phyloP scores from a whole-genome alignment of 2,797 vertebrate species.

The Chromis chromis region DNA sequence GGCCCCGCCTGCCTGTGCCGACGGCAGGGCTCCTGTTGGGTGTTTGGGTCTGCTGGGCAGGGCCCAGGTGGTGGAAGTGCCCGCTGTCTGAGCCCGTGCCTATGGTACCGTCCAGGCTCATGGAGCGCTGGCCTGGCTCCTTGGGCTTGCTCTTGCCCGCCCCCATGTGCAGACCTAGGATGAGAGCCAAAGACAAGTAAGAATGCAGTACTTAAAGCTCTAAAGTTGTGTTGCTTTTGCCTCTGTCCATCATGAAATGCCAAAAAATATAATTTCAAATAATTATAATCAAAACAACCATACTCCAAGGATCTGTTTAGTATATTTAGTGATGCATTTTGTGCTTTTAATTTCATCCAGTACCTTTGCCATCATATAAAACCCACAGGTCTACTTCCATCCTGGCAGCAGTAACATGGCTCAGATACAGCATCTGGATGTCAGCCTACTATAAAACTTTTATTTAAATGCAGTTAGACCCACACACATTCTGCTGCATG shows the following conservation, averaged over 20 bases:
- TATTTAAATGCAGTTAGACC: neutral
- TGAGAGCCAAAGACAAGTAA: constrained; percentile 55
- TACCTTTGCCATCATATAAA: neutral
- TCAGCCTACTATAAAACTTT: neutral
- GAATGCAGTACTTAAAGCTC: constrained; percentile 28
- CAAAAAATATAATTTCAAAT: neutral
- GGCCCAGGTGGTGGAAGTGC: constrained; percentile 85
- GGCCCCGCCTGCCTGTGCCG: constrained; percentile 85
- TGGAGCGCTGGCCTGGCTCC: constrained; percentile 92
- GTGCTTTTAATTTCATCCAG: constrained; percentile 1
- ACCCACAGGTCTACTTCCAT: constrained; percentile 1
- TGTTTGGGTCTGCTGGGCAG: constrained; percentile 88
- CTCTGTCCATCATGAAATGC: neutral
- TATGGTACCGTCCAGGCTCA: constrained; percentile 90
- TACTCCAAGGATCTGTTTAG: neutral
- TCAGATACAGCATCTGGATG: neutral
- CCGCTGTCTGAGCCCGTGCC: constrained; percentile 80
- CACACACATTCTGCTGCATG: neutral
- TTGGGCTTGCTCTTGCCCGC: constrained; percentile 96
- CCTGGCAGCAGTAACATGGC: neutral
- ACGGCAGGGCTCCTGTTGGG: constrained; percentile 90
- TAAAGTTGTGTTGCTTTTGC: neutral
- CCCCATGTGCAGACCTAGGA: constrained; percentile 89
- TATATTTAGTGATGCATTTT: neutral
- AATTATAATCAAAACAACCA: neutral